Evolutionary conservation across 2,797 vertebrate species (phyloP), one percentile per base, ranked within the genome.

Genomic region (Microcaecilia unicolor): DNA sequence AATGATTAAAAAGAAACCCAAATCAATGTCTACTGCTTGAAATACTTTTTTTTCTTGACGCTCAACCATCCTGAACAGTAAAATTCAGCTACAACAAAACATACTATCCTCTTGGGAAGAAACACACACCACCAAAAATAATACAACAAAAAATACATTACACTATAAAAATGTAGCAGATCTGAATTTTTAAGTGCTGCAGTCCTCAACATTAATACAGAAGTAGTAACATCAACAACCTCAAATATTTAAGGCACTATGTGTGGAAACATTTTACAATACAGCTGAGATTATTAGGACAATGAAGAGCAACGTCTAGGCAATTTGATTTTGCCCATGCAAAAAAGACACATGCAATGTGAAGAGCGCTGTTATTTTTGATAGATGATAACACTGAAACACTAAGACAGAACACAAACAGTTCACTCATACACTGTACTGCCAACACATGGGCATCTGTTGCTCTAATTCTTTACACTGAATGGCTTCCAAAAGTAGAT

Each of bases 231-330:
- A 92, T 92, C 82, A 93, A 96, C 90, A 91, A 97, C 91, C 88
- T 95, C 90, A 86, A 90, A 96, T 98, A 97, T 93, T 93, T 98
- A 99, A 99, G 96, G 96, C 96, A 99, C 96, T 97, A 97, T 93
- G 93, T 95, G 90, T 97, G 87, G 90, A 78, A 92, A 97, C 90
- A 74, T 80, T 89, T 90, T 90, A 95, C 90, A 88, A 97, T 91
- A 92, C 92, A 93, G 91, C 87, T 80, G 81, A 82, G 84, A 91
- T 85, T 92, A 91, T 94, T 80, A 81, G 84, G 86, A 95, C 70
- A 72, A 96, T 78, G 83, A 87, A 89, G 87, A 92, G 92, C 90
- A 86, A 90, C 86, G 86, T 90, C 84, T 86, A 91, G 84, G 87
- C 84, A 82, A 92, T 71, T 78, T 84, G 81, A 76, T 83, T 75